phyloP scores from a whole-genome alignment of 2,888 invertebrate species.

The Geophilus truncorum region DNA sequence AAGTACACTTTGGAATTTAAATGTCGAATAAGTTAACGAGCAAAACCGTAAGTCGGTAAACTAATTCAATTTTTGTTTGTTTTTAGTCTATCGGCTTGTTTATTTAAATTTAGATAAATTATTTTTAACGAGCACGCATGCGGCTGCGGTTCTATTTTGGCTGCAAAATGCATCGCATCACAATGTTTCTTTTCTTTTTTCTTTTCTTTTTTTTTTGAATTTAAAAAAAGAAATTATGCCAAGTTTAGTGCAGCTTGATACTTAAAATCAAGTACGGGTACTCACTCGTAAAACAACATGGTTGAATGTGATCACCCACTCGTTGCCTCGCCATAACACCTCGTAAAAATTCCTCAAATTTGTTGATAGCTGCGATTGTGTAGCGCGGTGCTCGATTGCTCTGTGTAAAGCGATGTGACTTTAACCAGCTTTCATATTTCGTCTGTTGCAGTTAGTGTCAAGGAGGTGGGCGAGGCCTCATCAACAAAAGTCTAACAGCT shows the following conservation, averaged over 20 bases:
- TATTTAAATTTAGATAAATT: background rate
- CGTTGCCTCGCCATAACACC: background rate
- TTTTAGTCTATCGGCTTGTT: background rate
- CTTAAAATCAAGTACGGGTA: slow-evolving; percentile 13
- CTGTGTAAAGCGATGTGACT: background rate
- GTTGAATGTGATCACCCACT: background rate
- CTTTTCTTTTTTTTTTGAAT: no score
- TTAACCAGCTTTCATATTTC: slow-evolving; percentile 24
- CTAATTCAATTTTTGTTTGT: background rate
- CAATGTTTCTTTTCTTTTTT: background rate
- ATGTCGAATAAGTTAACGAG: background rate
- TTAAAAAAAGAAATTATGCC: background rate
- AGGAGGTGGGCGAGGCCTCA: slow-evolving; percentile 18
- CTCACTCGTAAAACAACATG: background rate
- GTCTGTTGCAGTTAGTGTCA: slow-evolving; percentile 24
- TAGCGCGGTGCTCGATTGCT: slow-evolving; percentile 8
- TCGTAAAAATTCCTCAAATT: slow-evolving; percentile 12
- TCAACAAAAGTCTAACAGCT: slow-evolving; percentile 21
- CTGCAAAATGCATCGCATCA: background rate
- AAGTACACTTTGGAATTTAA: background rate
- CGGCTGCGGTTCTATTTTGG: background rate
- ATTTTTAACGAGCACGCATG: background rate
- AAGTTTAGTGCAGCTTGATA: background rate
- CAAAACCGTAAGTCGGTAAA: background rate
- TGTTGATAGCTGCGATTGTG: background rate